Conservation (phyloP, 2,113 vertebrate genomes). For the Lipotes vexillifer region DNA sequence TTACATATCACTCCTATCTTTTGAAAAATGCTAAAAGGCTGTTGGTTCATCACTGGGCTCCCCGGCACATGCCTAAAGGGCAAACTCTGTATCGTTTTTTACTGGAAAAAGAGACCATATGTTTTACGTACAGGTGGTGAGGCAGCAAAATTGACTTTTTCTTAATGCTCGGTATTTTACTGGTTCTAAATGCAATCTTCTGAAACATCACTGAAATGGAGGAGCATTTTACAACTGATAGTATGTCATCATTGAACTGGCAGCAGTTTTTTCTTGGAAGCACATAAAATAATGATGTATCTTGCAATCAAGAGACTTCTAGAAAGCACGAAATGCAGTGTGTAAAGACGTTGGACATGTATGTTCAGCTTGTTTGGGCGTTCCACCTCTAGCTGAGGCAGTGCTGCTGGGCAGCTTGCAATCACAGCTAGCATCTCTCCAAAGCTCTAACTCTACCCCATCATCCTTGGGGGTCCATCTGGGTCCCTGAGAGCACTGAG, state of each 20-base stretch:
- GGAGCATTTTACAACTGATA: fast-evolving
- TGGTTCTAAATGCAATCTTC: background rate
- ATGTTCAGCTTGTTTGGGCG: fast-evolving
- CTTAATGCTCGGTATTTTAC: background rate
- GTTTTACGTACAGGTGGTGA: background rate
- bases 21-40: background rate
- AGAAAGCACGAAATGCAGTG: background rate
- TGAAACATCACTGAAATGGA: background rate
- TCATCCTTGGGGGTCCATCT: background rate
- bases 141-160: background rate
- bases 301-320: fast-evolving
- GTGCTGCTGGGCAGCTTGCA: background rate
- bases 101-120: background rate
- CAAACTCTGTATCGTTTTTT: background rate
- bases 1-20: background rate
- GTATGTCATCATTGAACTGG: background rate
- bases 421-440: fast-evolving
- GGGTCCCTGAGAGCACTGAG: background rate
- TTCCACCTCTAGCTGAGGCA: background rate
- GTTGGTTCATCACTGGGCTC: background rate
- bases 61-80: background rate
- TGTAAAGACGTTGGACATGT: background rate
- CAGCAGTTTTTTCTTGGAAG: background rate
- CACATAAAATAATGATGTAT: background rate
- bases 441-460: background rate